Conservation (phyloP, 2,113 vertebrate genomes). For the Nesogale talazaci region DNA sequence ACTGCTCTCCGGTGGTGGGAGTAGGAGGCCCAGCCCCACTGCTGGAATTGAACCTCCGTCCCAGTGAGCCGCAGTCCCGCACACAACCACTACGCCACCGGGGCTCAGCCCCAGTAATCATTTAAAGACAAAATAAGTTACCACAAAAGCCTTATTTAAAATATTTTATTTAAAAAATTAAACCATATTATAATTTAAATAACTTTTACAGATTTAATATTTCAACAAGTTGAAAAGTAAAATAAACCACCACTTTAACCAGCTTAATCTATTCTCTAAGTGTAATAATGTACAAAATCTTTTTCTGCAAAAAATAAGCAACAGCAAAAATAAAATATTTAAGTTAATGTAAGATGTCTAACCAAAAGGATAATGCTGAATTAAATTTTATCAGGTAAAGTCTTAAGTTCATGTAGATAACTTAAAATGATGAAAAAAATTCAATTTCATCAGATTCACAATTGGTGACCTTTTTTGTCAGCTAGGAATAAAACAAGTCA, state of each 20-base stretch:
- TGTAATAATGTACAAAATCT: slow-evolving; percentile 29
- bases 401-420: neutral
- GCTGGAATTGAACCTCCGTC: too few relatives aligned
- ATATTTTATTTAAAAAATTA: slow-evolving; percentile 66
- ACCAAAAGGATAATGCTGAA: neutral
- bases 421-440: slow-evolving; percentile 49
- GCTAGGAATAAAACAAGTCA: slow-evolving; percentile 27
- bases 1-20: too few relatives aligned
- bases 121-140: neutral
- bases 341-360: slow-evolving; percentile 19
- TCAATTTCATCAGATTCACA: slow-evolving; percentile 13
- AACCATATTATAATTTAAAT: slow-evolving; percentile 65
- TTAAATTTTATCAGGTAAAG: slow-evolving; percentile 8
- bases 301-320: neutral
- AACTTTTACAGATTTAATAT: slow-evolving; percentile 43
- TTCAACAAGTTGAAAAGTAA: slow-evolving; percentile 57
- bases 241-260: slow-evolving; percentile 18
- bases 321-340: neutral
- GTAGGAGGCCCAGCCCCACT: too few relatives aligned
- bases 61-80: too few relatives aligned
- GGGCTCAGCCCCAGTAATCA: neutral
- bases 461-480: slow-evolving; percentile 33
- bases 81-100: too few relatives aligned
- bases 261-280: slow-evolving; percentile 47
- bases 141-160: slow-evolving; percentile 56